Evolutionary conservation across 2,797 vertebrate species (phyloP), one percentile per base, ranked within the genome.

Genomic region (Etheostoma nigrum): DNA sequence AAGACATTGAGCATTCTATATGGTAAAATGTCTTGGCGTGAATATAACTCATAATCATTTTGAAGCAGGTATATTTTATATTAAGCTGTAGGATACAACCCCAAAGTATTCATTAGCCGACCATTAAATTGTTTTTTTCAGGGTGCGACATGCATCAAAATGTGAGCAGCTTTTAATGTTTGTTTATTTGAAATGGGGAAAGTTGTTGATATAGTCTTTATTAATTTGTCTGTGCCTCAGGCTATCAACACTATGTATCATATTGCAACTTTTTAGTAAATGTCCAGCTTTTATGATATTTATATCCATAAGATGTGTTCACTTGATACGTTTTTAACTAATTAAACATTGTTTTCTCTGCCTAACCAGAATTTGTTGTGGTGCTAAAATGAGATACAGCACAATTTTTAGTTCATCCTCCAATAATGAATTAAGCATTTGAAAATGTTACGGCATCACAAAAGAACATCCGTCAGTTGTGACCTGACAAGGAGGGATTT

Each of bases 251-350:
- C 45, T 57, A 66, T 65, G 11, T 76, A 51, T 74, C 58, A 59
- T 54, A 33, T 54, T 54, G 23, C 49, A 57, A 25, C 25, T 11
- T 40, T 54, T 69, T 49, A 63, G 44, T 72, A 33, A 68, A 49
- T 75, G 64, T 83, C 14, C 53, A 48, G 30, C 65, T 68, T 73
- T 79, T 62, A 12, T 81, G 52, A 40, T 81, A 48, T 63, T 25
- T 48, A 36, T 58, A 67, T 68, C 48, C 16, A 72, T 44, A 23
- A 72, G 72, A 27, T 74, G 19, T 81, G 33, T 57, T 72, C 62
- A 79, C 53, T 79, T 65, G 58, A 77, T 72, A 79, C 81, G 71
- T 72, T 69, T 82, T 85, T 72, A 90, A 83, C 67, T 79, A 76
- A 90, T 81, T 62, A 87, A 88, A 15, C 3, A 4, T 49, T 64